phyloP scores from a whole-genome alignment of 2,888 invertebrate species.

The Leistus spinibarbis region DNA sequence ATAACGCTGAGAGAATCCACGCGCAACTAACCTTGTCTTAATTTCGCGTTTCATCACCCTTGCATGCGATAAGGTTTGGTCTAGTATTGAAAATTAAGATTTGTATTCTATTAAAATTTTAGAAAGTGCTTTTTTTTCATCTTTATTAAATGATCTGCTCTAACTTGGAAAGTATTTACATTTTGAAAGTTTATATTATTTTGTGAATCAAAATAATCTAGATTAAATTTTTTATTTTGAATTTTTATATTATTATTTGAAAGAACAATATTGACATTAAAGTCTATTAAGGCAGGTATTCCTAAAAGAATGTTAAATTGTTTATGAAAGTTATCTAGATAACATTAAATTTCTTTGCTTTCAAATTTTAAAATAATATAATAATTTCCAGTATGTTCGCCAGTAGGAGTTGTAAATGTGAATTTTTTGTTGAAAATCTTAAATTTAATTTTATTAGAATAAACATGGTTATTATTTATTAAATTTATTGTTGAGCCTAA shows the following conservation, averaged over 20 bases:
- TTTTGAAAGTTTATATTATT: too few species aligned
- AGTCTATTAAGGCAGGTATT: too few species aligned
- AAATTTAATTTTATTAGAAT: slow-evolving; percentile 6
- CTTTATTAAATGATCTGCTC: too few species aligned
- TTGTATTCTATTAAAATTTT: too few species aligned
- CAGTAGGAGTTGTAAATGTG: background rate
- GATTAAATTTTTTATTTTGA: background rate
- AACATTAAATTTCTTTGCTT: background rate
- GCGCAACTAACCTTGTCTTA: too few species aligned
- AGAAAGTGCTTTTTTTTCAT: too few species aligned
- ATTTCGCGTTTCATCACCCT: background rate
- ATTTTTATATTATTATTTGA: background rate
- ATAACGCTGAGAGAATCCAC: too few species aligned
- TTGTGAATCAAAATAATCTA: background rate
- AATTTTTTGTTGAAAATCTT: background rate
- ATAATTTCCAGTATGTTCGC: background rate
- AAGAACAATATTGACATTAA: background rate
- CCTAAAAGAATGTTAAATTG: background rate
- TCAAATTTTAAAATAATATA: background rate
- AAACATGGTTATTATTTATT: background rate
- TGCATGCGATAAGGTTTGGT: background rate
- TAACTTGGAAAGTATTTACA: too few species aligned
- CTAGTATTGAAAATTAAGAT: background rate
- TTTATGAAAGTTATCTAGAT: background rate
- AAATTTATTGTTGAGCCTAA: too few species aligned